Percentiles rank a stretch among this genome's conserved stretches.
Evolutionary conservation across 2,797 vertebrate genomes (phyloP).

Genomic region (Poecilia velifera): DNA sequence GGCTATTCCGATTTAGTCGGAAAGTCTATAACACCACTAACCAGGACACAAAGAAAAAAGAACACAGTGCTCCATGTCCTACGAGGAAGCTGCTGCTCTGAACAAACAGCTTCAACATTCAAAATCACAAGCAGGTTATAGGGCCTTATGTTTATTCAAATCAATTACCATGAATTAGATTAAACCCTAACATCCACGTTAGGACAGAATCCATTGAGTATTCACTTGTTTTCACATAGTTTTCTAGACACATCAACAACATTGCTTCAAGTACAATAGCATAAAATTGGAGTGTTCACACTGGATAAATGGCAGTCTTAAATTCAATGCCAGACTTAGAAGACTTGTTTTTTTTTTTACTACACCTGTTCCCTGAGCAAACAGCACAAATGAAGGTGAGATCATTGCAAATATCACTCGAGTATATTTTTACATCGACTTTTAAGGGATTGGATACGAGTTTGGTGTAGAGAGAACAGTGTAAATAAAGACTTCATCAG

Average conservation of each 20-base stretch:
- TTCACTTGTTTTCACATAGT: constrained; percentile 34
- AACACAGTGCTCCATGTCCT: not conserved
- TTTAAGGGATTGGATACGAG: constrained; percentile 26
- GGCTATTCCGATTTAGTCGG: constrained; percentile 11
- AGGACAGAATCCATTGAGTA: constrained; percentile 41
- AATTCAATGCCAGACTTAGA: constrained; percentile 30
- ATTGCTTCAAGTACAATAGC: constrained; percentile 10
- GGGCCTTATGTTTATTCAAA: constrained; percentile 28
- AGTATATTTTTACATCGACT: constrained; percentile 35
- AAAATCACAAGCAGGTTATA: constrained; percentile 29
- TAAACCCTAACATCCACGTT: constrained; percentile 29
- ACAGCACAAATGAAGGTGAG: constrained; percentile 37
- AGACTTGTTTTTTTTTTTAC: constrained; percentile 45
- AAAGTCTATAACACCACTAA: constrained; percentile 17
- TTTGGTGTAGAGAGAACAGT: not conserved
- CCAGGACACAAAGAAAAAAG: constrained; percentile 11
- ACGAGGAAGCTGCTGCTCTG: constrained; percentile 20
- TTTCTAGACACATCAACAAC: constrained; percentile 22
- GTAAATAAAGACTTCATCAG: constrained; percentile 56
- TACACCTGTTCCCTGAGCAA: constrained; percentile 38
- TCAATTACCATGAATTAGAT: constrained; percentile 55
- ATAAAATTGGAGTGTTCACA: constrained; percentile 49
- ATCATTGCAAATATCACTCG: constrained; percentile 40
- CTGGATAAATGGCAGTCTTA: constrained; percentile 25
- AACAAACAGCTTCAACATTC: constrained; percentile 16